Base-by-base conservation (phyloP, 2,888 invertebrate species). In the Plebejus argus region DNA sequence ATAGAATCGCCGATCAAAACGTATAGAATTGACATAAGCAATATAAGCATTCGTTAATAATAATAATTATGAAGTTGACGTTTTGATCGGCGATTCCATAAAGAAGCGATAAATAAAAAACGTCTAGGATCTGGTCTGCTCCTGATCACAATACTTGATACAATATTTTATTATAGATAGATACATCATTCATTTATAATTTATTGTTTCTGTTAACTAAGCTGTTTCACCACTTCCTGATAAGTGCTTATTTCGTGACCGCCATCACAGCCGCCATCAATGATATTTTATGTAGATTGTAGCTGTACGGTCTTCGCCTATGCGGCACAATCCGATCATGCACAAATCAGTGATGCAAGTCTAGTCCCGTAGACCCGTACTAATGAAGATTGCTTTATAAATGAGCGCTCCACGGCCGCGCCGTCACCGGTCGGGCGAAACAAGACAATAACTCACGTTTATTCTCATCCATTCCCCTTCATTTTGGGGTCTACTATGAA, bases 371-470 rank as follows among this genome's bases (percentile, higher is more conserved):
- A 28, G 28, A 2, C 28, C 28, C 2, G 28, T 66, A 66, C 66
- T 33, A 66, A 28, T 66, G 28, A 66, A 66, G 66, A 66, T 66
- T 66, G 28, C 15, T 66, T 66, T 66, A 28, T 28, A 28, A 33
- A 66, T 66, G 28, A 66, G 66, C 66, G 28, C 66, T 66, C 66
- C 15, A 33, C 28, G 66, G 18, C 66, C 15, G 1, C 18, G 18
- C 66, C 15, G 1, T 28, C 28, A 33, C 28, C 15, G 23, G 6
- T 28, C 28, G 66, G 15, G 28, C 66, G 33, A 66, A 66, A 66
- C 66, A 66, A 28, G 33, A 33, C 66, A 66, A 66, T 18, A 66
- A 33, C 66, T 66, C 66, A 66, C 28, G 66, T 23, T 33, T 61
- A 12, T 61, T 28, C 15, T 66, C 66, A 66, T 7, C 15, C 6